Evolutionary conservation across 2,113 vertebrate species (phyloP).

Genomic region (Genyomyrus donnyi): DNA sequence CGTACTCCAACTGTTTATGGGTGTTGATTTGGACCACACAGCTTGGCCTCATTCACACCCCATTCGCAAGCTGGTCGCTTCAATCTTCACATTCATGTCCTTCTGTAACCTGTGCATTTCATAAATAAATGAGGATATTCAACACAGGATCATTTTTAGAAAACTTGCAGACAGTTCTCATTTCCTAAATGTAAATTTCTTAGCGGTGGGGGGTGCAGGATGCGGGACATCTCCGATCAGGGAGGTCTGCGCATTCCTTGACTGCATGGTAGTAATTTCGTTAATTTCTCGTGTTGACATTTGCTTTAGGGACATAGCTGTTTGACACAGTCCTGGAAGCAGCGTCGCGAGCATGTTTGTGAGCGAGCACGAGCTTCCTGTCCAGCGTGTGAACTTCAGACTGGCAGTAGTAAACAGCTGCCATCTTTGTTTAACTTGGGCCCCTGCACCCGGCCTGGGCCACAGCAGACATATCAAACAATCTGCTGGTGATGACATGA

Average conservation of each 20-base stretch:
- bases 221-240: constrained; percentile 23
- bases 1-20: not conserved
- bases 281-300: constrained; percentile 39
- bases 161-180: not conserved
- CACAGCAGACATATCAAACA: constrained; percentile 8
- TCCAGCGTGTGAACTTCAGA: constrained; percentile 25
- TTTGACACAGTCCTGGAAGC: constrained; percentile 27
- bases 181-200: not conserved
- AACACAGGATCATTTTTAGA: not conserved
- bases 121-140: not conserved
- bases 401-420: constrained; percentile 25
- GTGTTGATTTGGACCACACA: constrained; percentile 17
- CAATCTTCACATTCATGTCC: not conserved
- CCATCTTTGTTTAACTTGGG: constrained; percentile 20
- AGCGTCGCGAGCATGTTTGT: constrained; percentile 9
- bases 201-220: not conserved
- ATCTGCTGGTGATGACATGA: constrained; percentile 11
- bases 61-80: not conserved
- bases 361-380: not conserved
- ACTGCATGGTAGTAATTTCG: constrained; percentile 32
- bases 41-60: not conserved
- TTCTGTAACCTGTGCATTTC: constrained; percentile 6
- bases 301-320: constrained; percentile 22
- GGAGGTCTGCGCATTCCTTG: constrained; percentile 39
- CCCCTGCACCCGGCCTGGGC: not conserved